Evolutionary conservation across 2,113 vertebrate genomes (phyloP), one percentile per base, ranked within the genome.

Genomic region (Python bivittatus): DNA sequence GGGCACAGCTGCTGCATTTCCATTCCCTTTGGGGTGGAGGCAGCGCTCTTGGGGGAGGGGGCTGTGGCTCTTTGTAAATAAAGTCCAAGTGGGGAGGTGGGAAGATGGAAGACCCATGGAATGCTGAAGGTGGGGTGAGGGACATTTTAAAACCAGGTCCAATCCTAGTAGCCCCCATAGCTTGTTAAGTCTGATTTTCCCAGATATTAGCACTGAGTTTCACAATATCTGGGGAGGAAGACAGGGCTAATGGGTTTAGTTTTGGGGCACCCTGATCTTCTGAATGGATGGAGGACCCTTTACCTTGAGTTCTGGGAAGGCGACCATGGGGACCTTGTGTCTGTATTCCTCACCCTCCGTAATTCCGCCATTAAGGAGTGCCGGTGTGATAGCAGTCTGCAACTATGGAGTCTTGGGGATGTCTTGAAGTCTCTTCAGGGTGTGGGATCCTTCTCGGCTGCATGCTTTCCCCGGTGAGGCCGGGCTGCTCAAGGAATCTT

Each of bases 401-500:
- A 52, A 15, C 23, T n/a, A 11, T 22, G 52, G 27, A 68, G 13
- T 56, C 20, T 6, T 12, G 33, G 27, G 6, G 53, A 10, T 12
- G 53, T 88, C 72, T 48, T n/a, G 23, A 15, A 53, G 56, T 84
- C 27, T 61, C n/a, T 38, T 72, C 54, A n/a, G 52, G 83, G 64
- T 33, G 4, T 15, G 6, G 20, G 2, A 72, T 25, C 27, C 22
- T 72, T 64, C 64, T 93, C 11, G 25, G 61, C 92, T 68, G 10
- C 64, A 57, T 10, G 13, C 12, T 79, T 60, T 15, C 15, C 20
- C 95, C 94, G 92, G 93, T 85, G 5, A 72, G 60, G 48, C 61
- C 44, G 52, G 33, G 84, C 91, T 5, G 23, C 20, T 94, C 95
- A 93, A 95, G 96, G 96, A 93, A 94, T 95, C 95, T 91, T 93